These are phyloP conservation scores for Apostichopus japonicus DNA, from an alignment of 35 echinoderm and acorn worm genomes.

Conservation along the genomic window DNA sequence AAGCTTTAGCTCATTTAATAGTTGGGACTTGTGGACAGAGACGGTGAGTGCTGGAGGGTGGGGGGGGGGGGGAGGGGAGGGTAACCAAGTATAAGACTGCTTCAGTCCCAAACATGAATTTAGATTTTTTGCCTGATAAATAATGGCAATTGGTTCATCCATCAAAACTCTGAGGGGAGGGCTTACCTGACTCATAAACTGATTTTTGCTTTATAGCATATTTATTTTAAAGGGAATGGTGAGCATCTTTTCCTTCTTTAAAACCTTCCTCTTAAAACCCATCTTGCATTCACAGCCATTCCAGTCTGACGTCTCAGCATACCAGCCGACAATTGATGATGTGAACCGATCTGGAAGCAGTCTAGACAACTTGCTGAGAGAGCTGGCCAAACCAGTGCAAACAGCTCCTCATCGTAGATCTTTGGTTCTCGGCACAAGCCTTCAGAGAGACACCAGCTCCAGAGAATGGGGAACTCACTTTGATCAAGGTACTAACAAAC, in stretches of 20 bases:
- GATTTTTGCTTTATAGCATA: too few relatives aligned
- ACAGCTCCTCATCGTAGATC: conserved; percentile 87
- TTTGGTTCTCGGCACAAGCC: conserved; percentile 64
- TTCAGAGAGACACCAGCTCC: conserved; percentile 23
- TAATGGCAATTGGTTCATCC: too few relatives aligned
- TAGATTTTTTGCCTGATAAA: too few relatives aligned
- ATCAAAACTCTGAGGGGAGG: too few relatives aligned
- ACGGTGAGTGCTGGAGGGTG: too few relatives aligned
- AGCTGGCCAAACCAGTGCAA: conserved; percentile 67
- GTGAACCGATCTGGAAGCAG: conserved; percentile 68
- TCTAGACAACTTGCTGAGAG: conserved; percentile 74
- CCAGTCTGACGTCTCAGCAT: conserved; percentile 80
- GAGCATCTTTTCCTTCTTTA: neutral
- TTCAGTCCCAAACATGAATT: neutral
- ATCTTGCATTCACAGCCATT: conserved; percentile 72
- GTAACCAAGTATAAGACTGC: neutral
- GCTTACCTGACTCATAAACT: too few relatives aligned
- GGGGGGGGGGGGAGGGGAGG: too few relatives aligned
- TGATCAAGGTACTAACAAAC: neutral
- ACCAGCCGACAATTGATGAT: conserved; percentile 84
- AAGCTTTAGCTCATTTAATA: too few relatives aligned
- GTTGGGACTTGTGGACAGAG: too few relatives aligned
- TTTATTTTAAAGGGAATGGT: neutral
- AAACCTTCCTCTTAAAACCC: neutral
- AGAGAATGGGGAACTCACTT: conserved; percentile 42